These are phyloP conservation scores for Pseudomyrmex pallidus DNA, from an alignment of 1,140 invertebrate species.

Conservation along the genomic window DNA sequence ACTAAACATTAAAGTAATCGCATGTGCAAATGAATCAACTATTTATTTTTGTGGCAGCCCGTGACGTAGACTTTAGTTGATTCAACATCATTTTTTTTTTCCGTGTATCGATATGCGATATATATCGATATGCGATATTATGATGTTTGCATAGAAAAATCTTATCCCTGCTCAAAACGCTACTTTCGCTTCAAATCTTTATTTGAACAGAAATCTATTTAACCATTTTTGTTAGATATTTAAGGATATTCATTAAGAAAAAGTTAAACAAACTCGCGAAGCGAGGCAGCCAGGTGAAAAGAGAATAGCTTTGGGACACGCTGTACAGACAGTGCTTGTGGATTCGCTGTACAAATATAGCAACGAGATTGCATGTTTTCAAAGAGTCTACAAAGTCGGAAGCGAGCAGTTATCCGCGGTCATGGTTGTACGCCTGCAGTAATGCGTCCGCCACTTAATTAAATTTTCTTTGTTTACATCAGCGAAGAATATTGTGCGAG, in stretches of 20 bases:
- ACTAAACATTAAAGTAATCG: too few species aligned
- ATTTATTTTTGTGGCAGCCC: too few species aligned
- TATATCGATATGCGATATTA: too few species aligned
- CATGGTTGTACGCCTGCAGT: constrained; percentile 43
- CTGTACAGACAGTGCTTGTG: background rate
- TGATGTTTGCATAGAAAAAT: too few species aligned
- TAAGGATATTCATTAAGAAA: background rate
- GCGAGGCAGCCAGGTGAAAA: background rate
- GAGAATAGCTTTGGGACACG: constrained; percentile 23
- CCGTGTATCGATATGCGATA: too few species aligned
- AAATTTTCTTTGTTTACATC: constrained; percentile 59
- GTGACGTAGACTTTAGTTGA: too few species aligned
- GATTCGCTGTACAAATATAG: background rate
- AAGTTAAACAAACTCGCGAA: background rate
- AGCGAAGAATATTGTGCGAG: constrained; percentile 9
- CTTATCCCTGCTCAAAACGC: too few species aligned
- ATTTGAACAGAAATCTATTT: background rate
- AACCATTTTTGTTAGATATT: background rate
- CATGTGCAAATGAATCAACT: too few species aligned
- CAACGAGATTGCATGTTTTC: constrained; percentile 45
- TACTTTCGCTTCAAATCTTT: too few species aligned
- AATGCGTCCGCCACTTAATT: constrained; percentile 52
- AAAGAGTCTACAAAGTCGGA: constrained; percentile 40
- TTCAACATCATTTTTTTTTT: too few species aligned
- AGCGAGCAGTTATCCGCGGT: constrained; percentile 40